Evolutionary conservation across 2,113 vertebrate genomes (phyloP).

Genomic region (Puntigrus tetrazona): DNA sequence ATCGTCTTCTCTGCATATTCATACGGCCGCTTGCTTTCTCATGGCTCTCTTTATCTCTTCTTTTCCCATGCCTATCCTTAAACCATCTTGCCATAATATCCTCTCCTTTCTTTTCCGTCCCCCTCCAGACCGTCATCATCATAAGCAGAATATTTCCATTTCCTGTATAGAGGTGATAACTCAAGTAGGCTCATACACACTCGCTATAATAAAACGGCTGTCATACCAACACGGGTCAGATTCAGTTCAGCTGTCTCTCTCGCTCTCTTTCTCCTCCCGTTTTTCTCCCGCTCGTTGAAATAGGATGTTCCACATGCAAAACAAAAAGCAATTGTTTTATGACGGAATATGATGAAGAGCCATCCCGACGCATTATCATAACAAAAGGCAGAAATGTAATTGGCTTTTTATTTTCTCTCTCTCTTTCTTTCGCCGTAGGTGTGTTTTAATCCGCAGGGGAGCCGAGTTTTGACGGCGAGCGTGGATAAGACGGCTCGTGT

Average conservation of each 20-base stretch:
- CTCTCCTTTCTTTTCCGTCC: constrained; percentile 10
- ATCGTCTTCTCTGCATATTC: constrained; percentile 36
- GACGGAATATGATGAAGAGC: constrained; percentile 2
- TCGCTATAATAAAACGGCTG: constrained; percentile 29
- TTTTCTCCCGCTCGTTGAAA: constrained; percentile 21
- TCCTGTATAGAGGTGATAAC: constrained; percentile 48
- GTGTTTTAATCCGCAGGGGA: constrained; percentile 92
- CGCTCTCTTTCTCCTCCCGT: not conserved
- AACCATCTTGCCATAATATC: constrained; percentile 33
- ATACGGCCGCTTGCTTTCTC: not conserved
- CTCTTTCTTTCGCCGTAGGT: constrained; percentile 73
- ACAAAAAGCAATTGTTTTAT: constrained; percentile 3
- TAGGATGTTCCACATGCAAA: not conserved
- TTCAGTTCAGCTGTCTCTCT: constrained; percentile 36
- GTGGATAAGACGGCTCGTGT: constrained; percentile 90
- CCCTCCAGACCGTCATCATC: not conserved
- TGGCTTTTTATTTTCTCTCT: not conserved
- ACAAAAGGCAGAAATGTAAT: constrained; percentile 14
- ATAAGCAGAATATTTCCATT: constrained; percentile 47
- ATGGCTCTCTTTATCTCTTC: constrained; percentile 17
- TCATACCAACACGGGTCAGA: constrained; percentile 40
- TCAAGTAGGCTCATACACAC: constrained; percentile 33
- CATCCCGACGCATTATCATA: not conserved
- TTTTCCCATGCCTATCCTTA: constrained; percentile 7
- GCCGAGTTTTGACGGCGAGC: constrained; percentile 86